Evolutionary conservation across 2,113 vertebrate species (phyloP), one percentile per base, ranked within the genome.

Genomic region (Circaetus cinerascens): DNA sequence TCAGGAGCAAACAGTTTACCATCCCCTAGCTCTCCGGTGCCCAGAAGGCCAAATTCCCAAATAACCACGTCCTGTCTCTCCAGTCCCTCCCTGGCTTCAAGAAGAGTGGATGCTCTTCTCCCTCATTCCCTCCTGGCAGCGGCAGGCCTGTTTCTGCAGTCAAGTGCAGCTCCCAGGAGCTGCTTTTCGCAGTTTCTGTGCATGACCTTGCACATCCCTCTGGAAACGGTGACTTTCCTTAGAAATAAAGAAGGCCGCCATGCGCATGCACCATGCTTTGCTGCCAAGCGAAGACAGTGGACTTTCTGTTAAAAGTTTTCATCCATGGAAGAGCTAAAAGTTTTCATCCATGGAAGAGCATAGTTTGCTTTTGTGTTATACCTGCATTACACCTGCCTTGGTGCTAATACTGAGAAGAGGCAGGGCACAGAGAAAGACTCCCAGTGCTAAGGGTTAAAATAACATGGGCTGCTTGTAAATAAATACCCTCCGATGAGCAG

Each of bases 191-290:
- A 53, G 23, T 40, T 94, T 57, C 64, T 72, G 5, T 57, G 22
- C 5, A 3, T 11, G 17, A 75, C 14, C 71, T 91, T 84, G 46
- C 41, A 62, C 7, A 60, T 38, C 7, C 12, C 30, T 77, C 62
- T 91, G 64, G 27, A 74, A 90, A 88, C 4, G 1, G 10, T 67
- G 43, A 19, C 23, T 71, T 86, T 57, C 32, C 22, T 86, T n/a
- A 67, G n/a, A 64, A 69, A 73, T 55, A 17, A 68, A 64, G 55
- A 46, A 40, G 27, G 21, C 16, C 2, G 3, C n/a, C 20, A 15
- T 19, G 10, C 2, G 1, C 1, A 0, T 40, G 13, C 2, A 16
- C 26, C 23, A 18, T 1, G 2, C 48, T 83, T 71, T 38, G 14
- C 53, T 72, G 15, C 26, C 3, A 4, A 56, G 50, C 1, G 32